Percentiles rank a stretch among this genome's conserved stretches.
These are phyloP conservation scores for Phenganax marumi DNA, from an alignment of 92 coral and sea anemone genomes.

Conservation along the genomic window DNA sequence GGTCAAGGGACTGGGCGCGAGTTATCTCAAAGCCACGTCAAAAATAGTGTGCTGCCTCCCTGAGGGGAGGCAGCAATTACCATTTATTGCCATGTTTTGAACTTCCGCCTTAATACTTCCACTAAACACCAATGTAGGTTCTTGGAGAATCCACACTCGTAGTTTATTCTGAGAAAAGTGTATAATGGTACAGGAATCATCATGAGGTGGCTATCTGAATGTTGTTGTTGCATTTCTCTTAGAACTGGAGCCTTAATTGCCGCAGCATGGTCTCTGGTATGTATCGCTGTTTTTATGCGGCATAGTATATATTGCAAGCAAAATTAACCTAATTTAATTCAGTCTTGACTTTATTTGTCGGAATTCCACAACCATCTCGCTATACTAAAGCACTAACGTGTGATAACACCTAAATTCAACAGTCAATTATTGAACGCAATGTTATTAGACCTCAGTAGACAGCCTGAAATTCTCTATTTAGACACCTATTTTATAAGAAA, in stretches of 20 bases:
- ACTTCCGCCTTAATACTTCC: conserved; percentile 9
- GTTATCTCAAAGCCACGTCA: too few relatives aligned
- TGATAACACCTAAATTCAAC: too few relatives aligned
- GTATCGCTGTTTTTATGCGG: background rate
- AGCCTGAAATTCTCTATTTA: too few relatives aligned
- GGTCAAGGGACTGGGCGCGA: too few relatives aligned
- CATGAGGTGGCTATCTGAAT: conserved; percentile 38
- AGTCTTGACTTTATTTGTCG: background rate
- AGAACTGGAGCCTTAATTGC: conserved; percentile 27
- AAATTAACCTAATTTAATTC: background rate
- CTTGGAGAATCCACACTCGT: background rate
- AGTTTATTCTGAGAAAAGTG: background rate
- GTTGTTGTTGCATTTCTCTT: conserved; percentile 27
- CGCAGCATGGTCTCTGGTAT: conserved; percentile 34
- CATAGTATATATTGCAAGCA: background rate
- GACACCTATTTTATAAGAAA: too few relatives aligned
- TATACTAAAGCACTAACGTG: too few relatives aligned
- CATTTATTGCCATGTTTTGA: background rate
- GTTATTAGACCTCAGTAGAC: too few relatives aligned
- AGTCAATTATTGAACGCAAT: too few relatives aligned
- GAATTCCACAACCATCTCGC: background rate
- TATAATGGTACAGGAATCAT: background rate
- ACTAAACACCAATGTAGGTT: background rate
- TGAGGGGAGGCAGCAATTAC: too few relatives aligned
- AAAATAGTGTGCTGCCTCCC: too few relatives aligned